Conservation (phyloP, 2,797 vertebrate species). For the Artibeus lituratus region DNA sequence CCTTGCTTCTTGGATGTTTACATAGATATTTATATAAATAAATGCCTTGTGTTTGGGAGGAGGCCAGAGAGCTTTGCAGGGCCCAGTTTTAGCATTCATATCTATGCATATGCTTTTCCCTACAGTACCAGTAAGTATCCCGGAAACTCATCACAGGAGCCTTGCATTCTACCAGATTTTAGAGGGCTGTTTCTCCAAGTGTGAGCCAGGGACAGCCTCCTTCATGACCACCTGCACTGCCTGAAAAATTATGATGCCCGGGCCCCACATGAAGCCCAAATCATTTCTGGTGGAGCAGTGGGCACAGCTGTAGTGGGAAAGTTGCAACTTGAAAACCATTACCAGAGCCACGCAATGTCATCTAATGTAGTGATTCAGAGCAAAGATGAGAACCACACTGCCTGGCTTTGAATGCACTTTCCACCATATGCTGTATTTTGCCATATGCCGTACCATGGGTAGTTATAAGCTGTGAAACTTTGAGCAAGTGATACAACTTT, state of each 20-base stretch:
- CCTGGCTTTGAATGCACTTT: not conserved
- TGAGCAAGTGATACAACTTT: not conserved
- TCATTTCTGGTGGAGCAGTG: not conserved
- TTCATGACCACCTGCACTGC: not conserved
- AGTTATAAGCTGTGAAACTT: not conserved
- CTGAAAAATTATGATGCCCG: not conserved
- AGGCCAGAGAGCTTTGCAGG: not conserved
- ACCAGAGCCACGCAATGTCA: not conserved
- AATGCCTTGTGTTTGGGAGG: not conserved
- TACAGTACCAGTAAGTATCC: not conserved
- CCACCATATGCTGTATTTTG: no score
- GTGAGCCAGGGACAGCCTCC: not conserved
- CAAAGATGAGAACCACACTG: not conserved
- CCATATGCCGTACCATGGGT: no score
- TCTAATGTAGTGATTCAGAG: not conserved
- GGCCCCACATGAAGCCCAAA: not conserved
- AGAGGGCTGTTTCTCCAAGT: not conserved
- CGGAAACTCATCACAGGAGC: no score
- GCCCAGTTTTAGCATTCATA: not conserved
- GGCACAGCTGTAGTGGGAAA: not conserved
- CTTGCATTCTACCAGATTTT: not conserved
- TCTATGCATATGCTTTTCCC: not conserved
- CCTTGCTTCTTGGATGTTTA: not conserved
- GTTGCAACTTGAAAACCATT: not conserved
- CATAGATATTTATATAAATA: not conserved